Conservation (phyloP, 1,140 invertebrate species). For the Melitaea cinxia region DNA sequence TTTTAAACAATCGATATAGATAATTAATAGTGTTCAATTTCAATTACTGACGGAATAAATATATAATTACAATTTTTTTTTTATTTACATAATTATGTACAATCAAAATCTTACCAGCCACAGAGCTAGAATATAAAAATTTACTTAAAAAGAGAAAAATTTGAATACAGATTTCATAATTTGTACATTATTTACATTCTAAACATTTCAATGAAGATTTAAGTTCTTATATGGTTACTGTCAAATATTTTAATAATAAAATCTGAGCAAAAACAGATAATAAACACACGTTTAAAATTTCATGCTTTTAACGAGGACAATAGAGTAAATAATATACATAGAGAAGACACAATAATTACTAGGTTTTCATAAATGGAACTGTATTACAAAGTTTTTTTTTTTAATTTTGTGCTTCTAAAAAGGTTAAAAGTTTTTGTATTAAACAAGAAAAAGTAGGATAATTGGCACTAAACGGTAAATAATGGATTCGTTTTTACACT, state of each 20-base stretch:
- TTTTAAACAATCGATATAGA: conserved; percentile 77
- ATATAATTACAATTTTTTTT: conserved; percentile 57
- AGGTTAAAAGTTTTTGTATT: neutral
- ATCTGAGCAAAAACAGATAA: neutral
- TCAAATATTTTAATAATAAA: neutral
- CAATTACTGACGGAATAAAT: conserved; percentile 74
- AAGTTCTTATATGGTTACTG: neutral
- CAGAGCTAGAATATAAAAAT: conserved; percentile 60
- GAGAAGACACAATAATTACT: conserved; percentile 1
- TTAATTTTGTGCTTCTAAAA: neutral
- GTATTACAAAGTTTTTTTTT: neutral
- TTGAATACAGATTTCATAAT: conserved; percentile 47
- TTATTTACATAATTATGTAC: conserved; percentile 74
- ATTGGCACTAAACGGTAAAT: conserved; percentile 1
- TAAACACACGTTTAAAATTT: conserved; percentile 3
- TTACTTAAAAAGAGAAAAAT: conserved; percentile 54
- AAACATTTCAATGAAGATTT: conserved; percentile 7
- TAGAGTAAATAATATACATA: neutral
- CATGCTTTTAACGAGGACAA: neutral
- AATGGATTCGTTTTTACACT: neutral
- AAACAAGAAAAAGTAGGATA: neutral
- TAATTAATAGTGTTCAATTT: conserved; percentile 68
- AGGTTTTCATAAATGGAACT: neutral
- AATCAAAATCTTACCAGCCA: conserved; percentile 52
- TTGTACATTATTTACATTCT: conserved; percentile 73